These are phyloP conservation scores for Clarias platycephalus DNA, from an alignment of 2,797 vertebrate species.

Conservation along the genomic window DNA sequence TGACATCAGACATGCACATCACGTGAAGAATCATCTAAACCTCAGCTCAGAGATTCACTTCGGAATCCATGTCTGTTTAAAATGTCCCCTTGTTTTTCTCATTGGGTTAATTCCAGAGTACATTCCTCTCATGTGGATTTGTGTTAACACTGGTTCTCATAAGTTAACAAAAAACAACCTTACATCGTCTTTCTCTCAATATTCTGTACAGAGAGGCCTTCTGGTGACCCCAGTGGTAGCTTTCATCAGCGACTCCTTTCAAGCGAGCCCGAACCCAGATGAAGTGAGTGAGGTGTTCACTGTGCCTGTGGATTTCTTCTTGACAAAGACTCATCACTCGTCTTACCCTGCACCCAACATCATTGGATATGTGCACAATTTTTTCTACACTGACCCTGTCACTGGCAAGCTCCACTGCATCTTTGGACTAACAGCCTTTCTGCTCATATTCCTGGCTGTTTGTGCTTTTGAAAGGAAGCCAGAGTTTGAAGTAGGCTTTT, in stretches of 20 bases:
- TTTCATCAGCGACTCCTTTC: constrained; percentile 84
- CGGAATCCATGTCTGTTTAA: neutral
- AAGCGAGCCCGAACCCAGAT: constrained; percentile 77
- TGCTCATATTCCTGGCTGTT: constrained; percentile 77
- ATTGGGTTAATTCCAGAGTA: neutral
- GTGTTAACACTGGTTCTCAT: neutral
- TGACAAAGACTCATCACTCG: constrained; percentile 69
- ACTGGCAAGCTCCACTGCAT: constrained; percentile 73
- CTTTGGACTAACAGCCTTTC: constrained; percentile 83
- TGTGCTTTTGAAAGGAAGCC: constrained; percentile 75
- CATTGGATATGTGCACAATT: constrained; percentile 67
- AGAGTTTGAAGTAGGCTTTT: constrained; percentile 77
- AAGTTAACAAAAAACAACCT: neutral
- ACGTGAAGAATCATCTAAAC: neutral
- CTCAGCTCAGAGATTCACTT: neutral
- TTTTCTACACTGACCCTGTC: constrained; percentile 73
- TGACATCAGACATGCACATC: neutral
- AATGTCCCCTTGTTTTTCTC: neutral
- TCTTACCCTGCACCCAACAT: constrained; percentile 35
- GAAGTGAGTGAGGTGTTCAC: constrained; percentile 89
- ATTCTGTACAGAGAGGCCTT: constrained; percentile 68
- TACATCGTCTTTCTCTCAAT: constrained; percentile 14
- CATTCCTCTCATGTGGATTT: neutral
- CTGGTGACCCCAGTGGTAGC: constrained; percentile 87
- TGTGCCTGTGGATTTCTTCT: constrained; percentile 86